Percentiles rank a stretch among this genome's conserved stretches.
phyloP scores from a whole-genome alignment of 2,113 vertebrate genomes.

The Bubo scandiacus region DNA sequence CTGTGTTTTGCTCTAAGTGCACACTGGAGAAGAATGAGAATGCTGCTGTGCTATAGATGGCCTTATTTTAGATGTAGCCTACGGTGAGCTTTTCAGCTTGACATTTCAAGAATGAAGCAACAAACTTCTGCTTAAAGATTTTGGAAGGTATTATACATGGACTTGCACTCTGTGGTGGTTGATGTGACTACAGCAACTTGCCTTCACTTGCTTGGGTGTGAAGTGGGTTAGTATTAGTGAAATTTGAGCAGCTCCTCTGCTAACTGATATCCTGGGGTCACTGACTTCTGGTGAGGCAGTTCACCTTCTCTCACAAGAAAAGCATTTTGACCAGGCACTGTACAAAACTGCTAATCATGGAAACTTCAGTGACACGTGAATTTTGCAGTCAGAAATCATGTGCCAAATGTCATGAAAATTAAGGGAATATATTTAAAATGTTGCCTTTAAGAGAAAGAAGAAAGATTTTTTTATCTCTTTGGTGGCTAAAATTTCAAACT shows the following conservation, averaged over 20 bases:
- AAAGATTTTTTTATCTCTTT: neutral
- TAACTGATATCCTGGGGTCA: neutral
- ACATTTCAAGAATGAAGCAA: neutral
- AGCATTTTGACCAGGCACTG: neutral
- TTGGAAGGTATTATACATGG: neutral
- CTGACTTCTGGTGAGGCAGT: neutral
- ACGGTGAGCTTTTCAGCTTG: neutral
- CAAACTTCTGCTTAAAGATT: neutral
- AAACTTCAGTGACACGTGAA: neutral
- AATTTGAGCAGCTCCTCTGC: neutral
- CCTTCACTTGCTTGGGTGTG: neutral
- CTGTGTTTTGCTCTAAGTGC: neutral
- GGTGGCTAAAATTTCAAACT: neutral
- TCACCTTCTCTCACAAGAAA: neutral
- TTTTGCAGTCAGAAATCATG: neutral
- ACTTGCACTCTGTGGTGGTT: neutral
- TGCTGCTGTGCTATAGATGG: neutral
- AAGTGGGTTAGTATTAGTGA: neutral
- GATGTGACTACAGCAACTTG: neutral
- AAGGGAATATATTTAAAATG: neutral
- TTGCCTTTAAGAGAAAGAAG: neutral
- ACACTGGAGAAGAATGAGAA: neutral
- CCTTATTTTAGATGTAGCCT: neutral
- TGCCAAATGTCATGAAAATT: neutral
- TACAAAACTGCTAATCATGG: neutral